Percentiles rank a stretch among this genome's conserved stretches.
Conservation (phyloP, 2,888 invertebrate species). For the Neocrepidodera transversa region DNA sequence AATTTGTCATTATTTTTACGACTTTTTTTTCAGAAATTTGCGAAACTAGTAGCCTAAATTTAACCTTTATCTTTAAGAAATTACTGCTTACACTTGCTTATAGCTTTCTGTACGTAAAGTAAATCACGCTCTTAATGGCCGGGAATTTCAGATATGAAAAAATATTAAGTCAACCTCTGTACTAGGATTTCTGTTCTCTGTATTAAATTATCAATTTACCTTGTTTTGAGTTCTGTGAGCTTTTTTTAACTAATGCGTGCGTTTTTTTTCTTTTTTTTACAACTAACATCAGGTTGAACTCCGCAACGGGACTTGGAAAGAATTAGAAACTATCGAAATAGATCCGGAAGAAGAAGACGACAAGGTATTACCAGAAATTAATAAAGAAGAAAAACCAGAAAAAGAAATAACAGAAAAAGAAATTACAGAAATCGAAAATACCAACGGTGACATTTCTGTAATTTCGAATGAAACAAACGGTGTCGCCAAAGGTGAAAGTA, state of each 20-base stretch:
- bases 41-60: too few species aligned
- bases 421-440: conserved; percentile 14
- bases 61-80: too few species aligned
- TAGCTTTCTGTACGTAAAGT: too few species aligned
- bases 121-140: too few species aligned
- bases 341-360: conserved; percentile 36
- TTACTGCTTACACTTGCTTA: too few species aligned
- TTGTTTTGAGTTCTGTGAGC: conserved; percentile 13
- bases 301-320: conserved; percentile 58
- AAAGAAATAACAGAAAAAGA: conserved; percentile 1
- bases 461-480: conserved; percentile 31
- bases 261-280: conserved; percentile 42
- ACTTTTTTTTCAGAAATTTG: too few species aligned
- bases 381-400: conserved; percentile 33
- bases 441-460: conserved; percentile 31
- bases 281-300: conserved; percentile 58
- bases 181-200: too few species aligned
- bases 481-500: conserved; percentile 37
- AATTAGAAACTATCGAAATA: conserved; percentile 56
- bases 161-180: too few species aligned
- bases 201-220: too few species aligned
- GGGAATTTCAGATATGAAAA: too few species aligned
- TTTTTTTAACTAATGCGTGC: conserved; percentile 36
- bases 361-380: conserved; percentile 26
- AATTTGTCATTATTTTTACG: too few species aligned